phyloP scores from a whole-genome alignment of 2,888 invertebrate genomes.

The Odontothrips loti region DNA sequence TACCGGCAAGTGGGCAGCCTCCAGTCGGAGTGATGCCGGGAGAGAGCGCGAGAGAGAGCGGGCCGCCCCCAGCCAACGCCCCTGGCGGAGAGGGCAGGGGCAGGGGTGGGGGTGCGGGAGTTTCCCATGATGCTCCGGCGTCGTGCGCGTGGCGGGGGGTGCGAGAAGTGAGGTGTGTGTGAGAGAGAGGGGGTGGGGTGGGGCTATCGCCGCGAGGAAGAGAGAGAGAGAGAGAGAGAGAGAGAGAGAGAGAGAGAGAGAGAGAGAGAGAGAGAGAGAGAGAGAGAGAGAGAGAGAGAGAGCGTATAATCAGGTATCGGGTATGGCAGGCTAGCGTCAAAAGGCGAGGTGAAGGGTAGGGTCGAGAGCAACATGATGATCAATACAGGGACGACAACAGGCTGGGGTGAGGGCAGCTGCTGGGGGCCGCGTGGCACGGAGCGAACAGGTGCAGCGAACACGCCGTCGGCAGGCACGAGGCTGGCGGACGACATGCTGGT shows the following conservation, averaged over 20 bases:
- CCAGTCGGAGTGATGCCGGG: not conserved
- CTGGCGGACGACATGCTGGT: too few species aligned
- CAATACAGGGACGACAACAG: slow-evolving; percentile 27
- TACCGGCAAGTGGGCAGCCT: not conserved
- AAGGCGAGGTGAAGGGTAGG: not conserved
- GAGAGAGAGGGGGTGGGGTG: slow-evolving; percentile 30
- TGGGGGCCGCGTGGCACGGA: not conserved
- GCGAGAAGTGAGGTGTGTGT: not conserved
- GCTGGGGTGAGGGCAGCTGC: not conserved
- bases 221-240: slow-evolving; percentile 28
- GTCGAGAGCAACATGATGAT: slow-evolving; percentile 31
- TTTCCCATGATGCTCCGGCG: slow-evolving; percentile 41
- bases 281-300: slow-evolving; percentile 30
- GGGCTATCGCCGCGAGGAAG: slow-evolving; percentile 34
- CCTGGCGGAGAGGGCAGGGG: not conserved
- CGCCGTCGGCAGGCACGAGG: too few species aligned
- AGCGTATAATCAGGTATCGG: slow-evolving; percentile 29
- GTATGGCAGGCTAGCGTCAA: slow-evolving; percentile 22
- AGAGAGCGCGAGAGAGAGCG: not conserved
- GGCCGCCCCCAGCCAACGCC: not conserved
- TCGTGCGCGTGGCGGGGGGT: slow-evolving; percentile 27
- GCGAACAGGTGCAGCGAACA: too few species aligned
- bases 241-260: slow-evolving; percentile 27
- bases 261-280: not conserved
- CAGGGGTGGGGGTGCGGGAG: slow-evolving; percentile 1